Percentiles rank a stretch among this genome's conserved stretches.
Conservation (phyloP, 2,797 vertebrate species). For the Cossypha caffra region DNA sequence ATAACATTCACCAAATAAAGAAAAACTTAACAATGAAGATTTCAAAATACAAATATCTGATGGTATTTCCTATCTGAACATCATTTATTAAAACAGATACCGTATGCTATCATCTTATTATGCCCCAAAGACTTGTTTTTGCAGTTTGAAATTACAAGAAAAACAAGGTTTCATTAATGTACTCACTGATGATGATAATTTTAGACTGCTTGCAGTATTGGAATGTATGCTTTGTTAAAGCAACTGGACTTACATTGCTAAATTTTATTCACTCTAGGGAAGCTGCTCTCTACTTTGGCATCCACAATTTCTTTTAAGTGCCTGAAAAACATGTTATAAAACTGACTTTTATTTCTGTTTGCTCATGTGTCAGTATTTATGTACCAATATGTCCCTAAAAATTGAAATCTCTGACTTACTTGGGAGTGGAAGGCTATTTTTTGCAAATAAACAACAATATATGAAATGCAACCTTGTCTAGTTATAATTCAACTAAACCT, state of each 20-base stretch:
- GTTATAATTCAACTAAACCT: neutral
- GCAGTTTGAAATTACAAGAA: constrained; percentile 58
- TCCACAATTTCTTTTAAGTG: neutral
- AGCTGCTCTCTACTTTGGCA: neutral
- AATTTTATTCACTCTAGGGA: constrained; percentile 29
- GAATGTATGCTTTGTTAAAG: constrained; percentile 36
- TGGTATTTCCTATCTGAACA: neutral
- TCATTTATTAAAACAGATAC: constrained; percentile 50
- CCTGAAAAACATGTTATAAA: constrained; percentile 34
- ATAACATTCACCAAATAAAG: neutral
- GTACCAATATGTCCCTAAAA: neutral
- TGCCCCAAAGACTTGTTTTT: constrained; percentile 61
- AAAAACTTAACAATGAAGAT: neutral
- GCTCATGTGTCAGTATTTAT: neutral
- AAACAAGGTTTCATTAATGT: constrained; percentile 52
- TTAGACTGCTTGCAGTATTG: constrained; percentile 32
- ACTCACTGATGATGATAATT: constrained; percentile 46
- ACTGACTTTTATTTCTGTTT: constrained; percentile 4
- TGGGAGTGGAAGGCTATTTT: neutral
- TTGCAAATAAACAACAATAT: neutral
- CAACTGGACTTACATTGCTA: constrained; percentile 11
- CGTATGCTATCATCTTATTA: neutral
- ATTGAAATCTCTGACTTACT: neutral
- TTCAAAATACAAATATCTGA: constrained; percentile 2
- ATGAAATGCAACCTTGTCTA: neutral